Conservation (phyloP, 2,888 invertebrate species). For the Hybos culiciformis region DNA sequence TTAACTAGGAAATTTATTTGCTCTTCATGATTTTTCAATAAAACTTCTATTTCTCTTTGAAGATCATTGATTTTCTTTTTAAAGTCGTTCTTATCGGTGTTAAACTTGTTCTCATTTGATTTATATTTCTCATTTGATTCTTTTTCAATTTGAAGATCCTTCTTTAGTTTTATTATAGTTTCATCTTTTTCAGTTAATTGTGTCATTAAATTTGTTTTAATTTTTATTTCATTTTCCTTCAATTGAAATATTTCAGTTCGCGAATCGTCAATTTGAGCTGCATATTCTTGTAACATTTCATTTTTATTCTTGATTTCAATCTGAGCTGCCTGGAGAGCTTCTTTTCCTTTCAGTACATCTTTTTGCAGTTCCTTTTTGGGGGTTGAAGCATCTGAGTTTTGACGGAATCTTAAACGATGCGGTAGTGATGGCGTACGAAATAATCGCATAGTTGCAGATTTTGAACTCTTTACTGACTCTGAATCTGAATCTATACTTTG, state of each 20-base stretch:
- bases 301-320: constrained; percentile 42
- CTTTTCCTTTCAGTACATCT: constrained; percentile 40
- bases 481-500: constrained; percentile 10
- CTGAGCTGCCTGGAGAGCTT: constrained; percentile 25
- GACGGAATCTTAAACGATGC: constrained; percentile 31
- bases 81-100: constrained; percentile 21
- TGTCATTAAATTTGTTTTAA: constrained; percentile 24
- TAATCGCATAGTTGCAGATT: constrained; percentile 11
- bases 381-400: constrained; percentile 25
- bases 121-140: constrained; percentile 20
- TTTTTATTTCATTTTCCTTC: constrained; percentile 26
- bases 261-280: constrained; percentile 39
- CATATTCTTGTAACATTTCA: constrained; percentile 37
- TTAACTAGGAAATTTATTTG: constrained; percentile 13
- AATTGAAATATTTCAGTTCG: constrained; percentile 35
- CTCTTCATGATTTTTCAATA: constrained; percentile 14
- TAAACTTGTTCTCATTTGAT: constrained; percentile 19
- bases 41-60: constrained; percentile 14
- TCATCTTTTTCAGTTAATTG: constrained; percentile 16
- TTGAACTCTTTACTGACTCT: constrained; percentile 14
- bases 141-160: constrained; percentile 25
- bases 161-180: too few relatives aligned
- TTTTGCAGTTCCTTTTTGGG: constrained; percentile 30
- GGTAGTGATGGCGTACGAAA: constrained; percentile 30
- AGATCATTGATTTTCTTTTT: constrained; percentile 14